Evolutionary conservation across 2,797 vertebrate genomes (phyloP).

Genomic region (Centroberyx gerrardi): DNA sequence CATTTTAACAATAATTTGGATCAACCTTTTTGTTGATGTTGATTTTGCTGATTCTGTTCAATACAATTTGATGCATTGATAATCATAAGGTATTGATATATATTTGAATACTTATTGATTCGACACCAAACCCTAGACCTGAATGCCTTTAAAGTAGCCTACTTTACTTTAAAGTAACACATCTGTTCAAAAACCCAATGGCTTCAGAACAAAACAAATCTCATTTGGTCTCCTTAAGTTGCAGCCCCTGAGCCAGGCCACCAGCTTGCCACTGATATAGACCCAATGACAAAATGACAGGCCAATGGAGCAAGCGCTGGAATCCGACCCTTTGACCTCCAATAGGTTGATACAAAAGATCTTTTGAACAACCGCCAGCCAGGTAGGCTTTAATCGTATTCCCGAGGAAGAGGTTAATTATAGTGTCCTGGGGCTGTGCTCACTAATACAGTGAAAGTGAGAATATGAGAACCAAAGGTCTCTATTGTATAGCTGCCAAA

Average conservation of each 20-base stretch:
- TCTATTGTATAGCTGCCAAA: constrained; percentile 9
- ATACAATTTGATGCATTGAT: too few species aligned
- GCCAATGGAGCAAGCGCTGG: constrained; percentile 25
- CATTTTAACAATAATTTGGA: too few species aligned
- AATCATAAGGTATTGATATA: too few species aligned
- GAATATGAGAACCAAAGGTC: constrained; percentile 3
- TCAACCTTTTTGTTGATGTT: too few species aligned
- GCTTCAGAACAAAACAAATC: constrained; percentile 24
- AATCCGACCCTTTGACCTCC: constrained; percentile 64
- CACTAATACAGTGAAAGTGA: constrained; percentile 2
- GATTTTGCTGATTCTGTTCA: too few species aligned
- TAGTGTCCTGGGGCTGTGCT: constrained; percentile 3
- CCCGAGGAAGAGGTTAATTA: constrained; percentile 37
- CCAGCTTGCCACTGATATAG: constrained; percentile 35
- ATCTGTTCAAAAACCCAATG: constrained; percentile 18
- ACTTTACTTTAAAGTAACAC: too few species aligned
- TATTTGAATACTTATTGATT: too few species aligned
- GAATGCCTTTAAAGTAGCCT: too few species aligned
- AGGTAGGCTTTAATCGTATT: constrained; percentile 20
- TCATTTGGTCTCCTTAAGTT: constrained; percentile 52
- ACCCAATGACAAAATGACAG: constrained; percentile 6
- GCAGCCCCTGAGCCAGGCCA: constrained; percentile 64
- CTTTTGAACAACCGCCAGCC: constrained; percentile 25
- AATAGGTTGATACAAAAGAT: constrained; percentile 43
- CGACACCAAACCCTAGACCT: too few species aligned